phyloP scores from a whole-genome alignment of 2,797 vertebrate species.

The Crenuchus spilurus region DNA sequence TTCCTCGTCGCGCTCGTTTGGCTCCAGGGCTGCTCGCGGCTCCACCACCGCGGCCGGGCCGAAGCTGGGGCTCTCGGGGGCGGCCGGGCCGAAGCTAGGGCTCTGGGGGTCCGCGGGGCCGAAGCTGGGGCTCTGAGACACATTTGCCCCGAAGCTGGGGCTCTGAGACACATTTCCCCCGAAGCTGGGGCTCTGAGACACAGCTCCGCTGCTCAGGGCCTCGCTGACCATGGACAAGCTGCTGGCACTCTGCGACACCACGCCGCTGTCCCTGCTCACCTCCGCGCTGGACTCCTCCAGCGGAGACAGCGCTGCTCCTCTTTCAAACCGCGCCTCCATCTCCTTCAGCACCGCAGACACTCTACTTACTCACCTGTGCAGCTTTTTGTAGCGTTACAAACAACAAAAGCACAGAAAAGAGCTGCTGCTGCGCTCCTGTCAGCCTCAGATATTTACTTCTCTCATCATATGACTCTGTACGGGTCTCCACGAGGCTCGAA shows the following conservation, averaged over 20 bases:
- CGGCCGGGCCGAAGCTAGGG: conserved; percentile 60
- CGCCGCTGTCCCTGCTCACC: conserved; percentile 87
- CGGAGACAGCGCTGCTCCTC: conserved; percentile 77
- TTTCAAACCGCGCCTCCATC: conserved; percentile 77
- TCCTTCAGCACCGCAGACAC: neutral
- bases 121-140: conserved; percentile 91
- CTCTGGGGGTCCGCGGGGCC: conserved; percentile 73
- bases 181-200: conserved; percentile 91
- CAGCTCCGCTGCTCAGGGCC: conserved; percentile 80
- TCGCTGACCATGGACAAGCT: conserved; percentile 85
- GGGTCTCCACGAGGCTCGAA: conserved; percentile 59
- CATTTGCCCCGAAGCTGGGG: conserved; percentile 86
- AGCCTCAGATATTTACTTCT: neutral
- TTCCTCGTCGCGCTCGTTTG: conserved; percentile 70
- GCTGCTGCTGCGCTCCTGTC: neutral
- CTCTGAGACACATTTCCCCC: conserved; percentile 87
- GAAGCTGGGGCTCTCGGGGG: conserved; percentile 64
- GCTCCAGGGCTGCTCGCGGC: conserved; percentile 48
- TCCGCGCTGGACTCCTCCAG: conserved; percentile 74
- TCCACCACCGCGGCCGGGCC: conserved; percentile 44
- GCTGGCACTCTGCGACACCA: conserved; percentile 92
- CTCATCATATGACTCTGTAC: conserved; percentile 66
- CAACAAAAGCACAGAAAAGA: neutral
- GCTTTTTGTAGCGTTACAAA: no score
- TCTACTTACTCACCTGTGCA: neutral